Evolutionary conservation across 2,888 invertebrate genomes (phyloP).

Genomic region (Torymus tubicola): DNA sequence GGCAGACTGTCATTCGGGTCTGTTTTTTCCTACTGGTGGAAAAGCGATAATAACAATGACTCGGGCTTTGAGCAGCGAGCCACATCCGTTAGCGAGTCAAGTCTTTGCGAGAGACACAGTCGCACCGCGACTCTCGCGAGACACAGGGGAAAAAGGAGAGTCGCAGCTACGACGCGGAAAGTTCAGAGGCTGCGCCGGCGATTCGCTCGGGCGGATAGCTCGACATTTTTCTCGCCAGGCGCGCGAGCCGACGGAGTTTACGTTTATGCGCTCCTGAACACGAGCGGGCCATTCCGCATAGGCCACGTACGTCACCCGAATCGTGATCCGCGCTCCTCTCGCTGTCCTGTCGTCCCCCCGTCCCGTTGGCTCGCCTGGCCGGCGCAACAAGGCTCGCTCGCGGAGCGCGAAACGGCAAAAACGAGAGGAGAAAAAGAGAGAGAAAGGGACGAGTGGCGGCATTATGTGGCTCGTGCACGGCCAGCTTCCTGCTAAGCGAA

Average conservation of each 20-base stretch:
- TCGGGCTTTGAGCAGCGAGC: background rate
- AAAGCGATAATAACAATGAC: slow-evolving; percentile 10
- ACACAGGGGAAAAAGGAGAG: background rate
- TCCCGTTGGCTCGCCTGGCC: background rate
- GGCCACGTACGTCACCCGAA: slow-evolving; percentile 12
- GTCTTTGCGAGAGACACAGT: background rate
- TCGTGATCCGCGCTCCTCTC: slow-evolving; percentile 16
- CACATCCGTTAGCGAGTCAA: background rate
- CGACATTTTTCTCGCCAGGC: slow-evolving; percentile 8
- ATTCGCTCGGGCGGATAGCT: background rate
- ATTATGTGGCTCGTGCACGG: background rate
- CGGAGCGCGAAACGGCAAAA: slow-evolving; percentile 1
- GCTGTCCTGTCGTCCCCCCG: too few species aligned
- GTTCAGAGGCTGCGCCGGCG: slow-evolving; percentile 3
- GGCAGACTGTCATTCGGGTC: background rate
- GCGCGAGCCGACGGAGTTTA: background rate
- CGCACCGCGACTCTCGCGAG: background rate
- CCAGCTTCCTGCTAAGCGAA: slow-evolving; percentile 42
- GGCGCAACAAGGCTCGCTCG: slow-evolving; percentile 2
- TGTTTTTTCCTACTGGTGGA: background rate
- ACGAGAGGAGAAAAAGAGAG: background rate
- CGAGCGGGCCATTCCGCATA: slow-evolving; percentile 9
- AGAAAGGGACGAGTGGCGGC: too few species aligned
- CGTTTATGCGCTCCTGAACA: slow-evolving; percentile 37
- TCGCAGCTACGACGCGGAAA: background rate